A percentile compares a stretch with the other conserved stretches of the same genome.
Conservation (phyloP, 2,113 vertebrate species). For the Hypocryptadius cinnamomeus region DNA sequence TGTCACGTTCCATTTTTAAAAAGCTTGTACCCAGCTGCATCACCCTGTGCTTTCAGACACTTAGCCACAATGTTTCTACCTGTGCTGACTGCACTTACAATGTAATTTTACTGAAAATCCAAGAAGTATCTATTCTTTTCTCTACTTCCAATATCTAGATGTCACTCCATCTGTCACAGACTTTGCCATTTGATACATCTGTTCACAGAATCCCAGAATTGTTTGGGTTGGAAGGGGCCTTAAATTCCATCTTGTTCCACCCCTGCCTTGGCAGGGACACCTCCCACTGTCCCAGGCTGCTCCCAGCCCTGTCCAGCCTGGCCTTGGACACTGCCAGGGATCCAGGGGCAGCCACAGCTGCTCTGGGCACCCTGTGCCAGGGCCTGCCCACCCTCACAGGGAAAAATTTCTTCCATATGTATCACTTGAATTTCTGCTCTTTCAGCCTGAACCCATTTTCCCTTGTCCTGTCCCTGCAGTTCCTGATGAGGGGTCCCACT, state of each 20-base stretch:
- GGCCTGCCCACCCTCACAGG: not conserved
- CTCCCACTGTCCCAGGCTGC: rapidly evolving
- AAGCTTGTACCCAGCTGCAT: not conserved
- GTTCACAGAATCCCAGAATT: not conserved
- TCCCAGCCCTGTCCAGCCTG: rapidly evolving
- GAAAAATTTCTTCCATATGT: rapidly evolving
- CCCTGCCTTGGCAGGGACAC: not conserved
- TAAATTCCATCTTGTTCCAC: not conserved
- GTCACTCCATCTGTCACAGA: not conserved
- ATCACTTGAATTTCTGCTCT: not conserved
- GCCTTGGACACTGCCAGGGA: not conserved
- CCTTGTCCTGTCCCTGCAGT: not conserved
- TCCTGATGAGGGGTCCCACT: not conserved
- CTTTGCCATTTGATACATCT: not conserved
- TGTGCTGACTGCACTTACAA: not conserved
- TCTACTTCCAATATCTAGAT: not conserved
- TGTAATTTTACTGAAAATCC: not conserved
- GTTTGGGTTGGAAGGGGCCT: not conserved
- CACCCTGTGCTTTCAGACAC: not conserved
- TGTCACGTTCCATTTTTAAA: not conserved
- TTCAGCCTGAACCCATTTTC: not conserved
- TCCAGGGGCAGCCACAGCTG: not conserved
- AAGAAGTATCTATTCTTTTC: not conserved
- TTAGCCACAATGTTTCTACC: not conserved
- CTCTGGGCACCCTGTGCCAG: not conserved